A percentile compares a stretch with the other conserved stretches of the same genome.
These are phyloP conservation scores for Pyrgus malvae DNA, from an alignment of 2,888 invertebrate species.

Conservation along the genomic window DNA sequence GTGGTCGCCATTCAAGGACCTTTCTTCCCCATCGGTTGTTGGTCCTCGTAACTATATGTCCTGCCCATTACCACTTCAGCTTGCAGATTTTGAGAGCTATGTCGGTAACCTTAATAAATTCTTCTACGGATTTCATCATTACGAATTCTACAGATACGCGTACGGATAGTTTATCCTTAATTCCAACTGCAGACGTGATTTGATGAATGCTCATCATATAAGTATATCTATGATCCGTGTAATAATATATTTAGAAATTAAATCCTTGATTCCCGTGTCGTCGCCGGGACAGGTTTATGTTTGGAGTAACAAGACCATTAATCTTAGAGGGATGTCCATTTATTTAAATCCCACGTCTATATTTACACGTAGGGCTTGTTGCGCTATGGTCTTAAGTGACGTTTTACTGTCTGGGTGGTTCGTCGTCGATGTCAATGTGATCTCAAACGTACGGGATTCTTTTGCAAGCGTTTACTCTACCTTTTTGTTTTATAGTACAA, in stretches of 20 bases:
- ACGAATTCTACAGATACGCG: not conserved
- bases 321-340: conserved; percentile 35
- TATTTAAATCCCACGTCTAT: conserved; percentile 47
- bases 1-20: too few species aligned
- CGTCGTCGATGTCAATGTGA: conserved; percentile 43
- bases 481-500: too few species aligned
- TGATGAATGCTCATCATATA: conserved; percentile 7
- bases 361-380: conserved; percentile 48
- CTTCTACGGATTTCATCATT: not conserved
- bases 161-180: not conserved
- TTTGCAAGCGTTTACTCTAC: not conserved
- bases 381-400: conserved; percentile 51
- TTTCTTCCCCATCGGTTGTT: too few species aligned
- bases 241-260: conserved; percentile 32
- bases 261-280: conserved; percentile 26
- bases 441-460: conserved; percentile 40
- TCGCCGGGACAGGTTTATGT: conserved; percentile 26
- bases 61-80: too few species aligned
- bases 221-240: conserved; percentile 27
- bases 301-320: conserved; percentile 30
- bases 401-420: conserved; percentile 72
- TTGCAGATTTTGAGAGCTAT: too few species aligned
- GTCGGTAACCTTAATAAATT: too few species aligned
- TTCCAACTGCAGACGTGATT: conserved; percentile 1
- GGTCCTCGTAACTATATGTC: too few species aligned